A percentile compares a stretch with the other conserved stretches of the same genome.
Conservation (phyloP, 2,797 vertebrate genomes). For the Semaprochilodus insignis region DNA sequence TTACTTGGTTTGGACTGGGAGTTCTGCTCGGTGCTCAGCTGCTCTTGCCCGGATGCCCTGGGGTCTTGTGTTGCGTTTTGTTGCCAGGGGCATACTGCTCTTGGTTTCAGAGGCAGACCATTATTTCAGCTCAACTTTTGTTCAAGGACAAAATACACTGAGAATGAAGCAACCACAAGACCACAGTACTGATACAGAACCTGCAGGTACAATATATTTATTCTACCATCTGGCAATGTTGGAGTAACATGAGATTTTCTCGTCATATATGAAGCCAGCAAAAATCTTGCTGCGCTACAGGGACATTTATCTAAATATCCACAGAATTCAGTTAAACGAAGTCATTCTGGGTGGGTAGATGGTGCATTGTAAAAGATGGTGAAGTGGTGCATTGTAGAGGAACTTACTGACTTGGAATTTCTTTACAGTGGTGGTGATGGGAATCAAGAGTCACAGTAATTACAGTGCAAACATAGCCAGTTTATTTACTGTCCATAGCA, state of each 20-base stretch:
- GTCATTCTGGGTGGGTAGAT: no score
- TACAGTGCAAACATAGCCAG: no score
- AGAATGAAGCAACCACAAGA: neutral
- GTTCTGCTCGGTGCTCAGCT: slow-evolving; percentile 28
- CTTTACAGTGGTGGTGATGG: no score
- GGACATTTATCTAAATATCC: no score
- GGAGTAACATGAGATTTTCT: neutral
- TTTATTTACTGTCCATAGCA: no score
- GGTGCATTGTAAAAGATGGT: no score
- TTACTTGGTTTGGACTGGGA: slow-evolving; percentile 33
- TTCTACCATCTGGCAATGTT: neutral
- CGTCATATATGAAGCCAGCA: neutral
- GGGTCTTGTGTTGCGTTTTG: slow-evolving; percentile 28
- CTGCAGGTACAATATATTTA: neutral
- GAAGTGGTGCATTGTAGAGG: no score
- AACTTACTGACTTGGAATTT: no score
- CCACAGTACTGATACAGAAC: neutral
- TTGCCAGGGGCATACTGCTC: slow-evolving; percentile 20
- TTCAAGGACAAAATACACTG: slow-evolving; percentile 26
- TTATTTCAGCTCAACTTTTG: slow-evolving; percentile 35
- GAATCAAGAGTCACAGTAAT: no score
- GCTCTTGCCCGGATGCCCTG: slow-evolving; percentile 24
- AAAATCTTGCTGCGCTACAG: neutral
- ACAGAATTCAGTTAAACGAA: no score
- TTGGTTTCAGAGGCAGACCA: slow-evolving; percentile 16